phyloP scores from a whole-genome alignment of 2,113 vertebrate species.

The Nematolebias whitei region DNA sequence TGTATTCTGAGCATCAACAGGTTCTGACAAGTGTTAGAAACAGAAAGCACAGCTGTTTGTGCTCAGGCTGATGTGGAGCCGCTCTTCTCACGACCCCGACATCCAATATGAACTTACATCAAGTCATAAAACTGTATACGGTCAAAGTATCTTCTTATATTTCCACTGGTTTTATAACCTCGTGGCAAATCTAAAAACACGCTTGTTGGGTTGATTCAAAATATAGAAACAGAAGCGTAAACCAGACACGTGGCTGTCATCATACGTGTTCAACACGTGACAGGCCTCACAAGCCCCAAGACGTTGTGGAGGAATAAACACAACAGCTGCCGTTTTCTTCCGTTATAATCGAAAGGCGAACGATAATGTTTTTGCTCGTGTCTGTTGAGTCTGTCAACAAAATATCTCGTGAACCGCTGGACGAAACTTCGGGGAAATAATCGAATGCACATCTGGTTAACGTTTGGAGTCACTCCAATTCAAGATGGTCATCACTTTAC shows the following conservation, averaged over 20 bases:
- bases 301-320: background rate
- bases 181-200: too few relatives aligned
- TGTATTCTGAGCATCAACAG: constrained; percentile 31
- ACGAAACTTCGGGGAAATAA: too few relatives aligned
- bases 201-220: too few relatives aligned
- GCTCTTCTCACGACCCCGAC: background rate
- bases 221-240: background rate
- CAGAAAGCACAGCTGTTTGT: constrained; percentile 23
- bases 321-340: background rate
- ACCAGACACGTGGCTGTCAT: background rate
- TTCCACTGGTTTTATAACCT: too few relatives aligned
- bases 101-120: background rate
- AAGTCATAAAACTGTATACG: too few relatives aligned
- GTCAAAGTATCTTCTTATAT: too few relatives aligned
- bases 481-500: too few relatives aligned
- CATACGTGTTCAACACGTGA: background rate
- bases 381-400: too few relatives aligned
- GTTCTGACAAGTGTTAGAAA: constrained; percentile 25
- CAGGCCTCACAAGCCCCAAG: background rate
- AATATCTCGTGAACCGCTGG: too few relatives aligned
- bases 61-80: constrained; percentile 12
- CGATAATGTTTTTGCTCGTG: too few relatives aligned
- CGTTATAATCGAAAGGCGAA: background rate
- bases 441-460: too few relatives aligned
- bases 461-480: too few relatives aligned